These are phyloP conservation scores for Cheiracanthium punctorium DNA, from an alignment of 2,888 invertebrate genomes.

Conservation along the genomic window DNA sequence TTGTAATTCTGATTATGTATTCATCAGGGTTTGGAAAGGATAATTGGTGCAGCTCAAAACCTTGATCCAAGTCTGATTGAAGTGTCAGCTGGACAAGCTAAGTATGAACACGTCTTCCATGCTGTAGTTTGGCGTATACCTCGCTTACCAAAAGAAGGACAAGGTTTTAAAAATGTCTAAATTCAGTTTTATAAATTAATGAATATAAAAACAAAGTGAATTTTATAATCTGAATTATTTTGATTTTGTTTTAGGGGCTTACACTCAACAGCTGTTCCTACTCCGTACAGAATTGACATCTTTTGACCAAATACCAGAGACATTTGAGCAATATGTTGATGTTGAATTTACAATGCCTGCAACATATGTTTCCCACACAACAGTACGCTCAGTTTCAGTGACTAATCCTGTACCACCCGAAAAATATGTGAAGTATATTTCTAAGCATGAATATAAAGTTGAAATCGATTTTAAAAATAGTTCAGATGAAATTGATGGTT, in stretches of 20 bases:
- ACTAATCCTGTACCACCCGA: slow-evolving; percentile 90
- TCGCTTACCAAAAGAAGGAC: slow-evolving; percentile 97
- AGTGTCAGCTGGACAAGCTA: slow-evolving; percentile 96
- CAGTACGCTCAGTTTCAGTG: slow-evolving; percentile 94
- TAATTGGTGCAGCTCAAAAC: slow-evolving; percentile 92
- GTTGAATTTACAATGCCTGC: slow-evolving; percentile 99
- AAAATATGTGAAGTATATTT: slow-evolving; percentile 97
- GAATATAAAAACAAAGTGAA: too few species aligned
- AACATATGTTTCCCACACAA: slow-evolving; percentile 94
- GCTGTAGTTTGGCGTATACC: slow-evolving; percentile 99
- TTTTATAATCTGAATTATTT: not conserved
- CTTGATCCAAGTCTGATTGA: slow-evolving; percentile 94
- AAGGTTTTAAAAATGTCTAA: slow-evolving; percentile 82
- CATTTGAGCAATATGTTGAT: slow-evolving; percentile 89
- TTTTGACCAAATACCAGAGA: slow-evolving; percentile 97
- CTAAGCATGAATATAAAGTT: slow-evolving; percentile 95
- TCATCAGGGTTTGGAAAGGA: slow-evolving; percentile 88
- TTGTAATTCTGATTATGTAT: too few species aligned
- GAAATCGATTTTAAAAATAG: slow-evolving; percentile 92
- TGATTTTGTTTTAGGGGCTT: slow-evolving; percentile 84
- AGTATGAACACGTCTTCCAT: slow-evolving; percentile 98
- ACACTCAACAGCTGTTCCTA: slow-evolving; percentile 96
- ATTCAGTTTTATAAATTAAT: too few species aligned
- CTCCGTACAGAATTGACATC: slow-evolving; percentile 96
- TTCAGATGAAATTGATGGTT: slow-evolving; percentile 70